These are phyloP conservation scores for Euphysa ruthae DNA, from an alignment of 30 jellyfish, hydroid and myxozoan genomes.

Conservation along the genomic window DNA sequence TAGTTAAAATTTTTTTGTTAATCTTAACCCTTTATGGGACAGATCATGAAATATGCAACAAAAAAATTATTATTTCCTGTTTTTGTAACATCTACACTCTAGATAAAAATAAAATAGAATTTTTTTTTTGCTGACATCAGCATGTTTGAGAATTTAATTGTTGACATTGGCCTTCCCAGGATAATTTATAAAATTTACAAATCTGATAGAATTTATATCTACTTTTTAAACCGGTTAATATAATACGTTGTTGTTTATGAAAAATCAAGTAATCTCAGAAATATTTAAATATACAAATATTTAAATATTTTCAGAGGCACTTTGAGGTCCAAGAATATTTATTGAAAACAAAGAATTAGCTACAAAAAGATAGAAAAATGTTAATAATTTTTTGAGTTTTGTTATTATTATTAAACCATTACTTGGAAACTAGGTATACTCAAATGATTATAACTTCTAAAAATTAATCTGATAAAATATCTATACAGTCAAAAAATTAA, in stretches of 20 bases:
- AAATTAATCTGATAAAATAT: too few species aligned
- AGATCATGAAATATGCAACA: not conserved
- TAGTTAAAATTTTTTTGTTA: too few species aligned
- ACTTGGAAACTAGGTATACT: too few species aligned
- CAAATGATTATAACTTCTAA: too few species aligned
- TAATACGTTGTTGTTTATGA: too few species aligned
- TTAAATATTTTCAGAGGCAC: not conserved
- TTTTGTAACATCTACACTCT: not conserved
- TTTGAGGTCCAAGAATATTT: not conserved
- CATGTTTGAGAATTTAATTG: not conserved
- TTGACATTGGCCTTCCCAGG: conserved; percentile 7
- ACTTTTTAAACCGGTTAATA: too few species aligned
- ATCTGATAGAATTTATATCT: too few species aligned
- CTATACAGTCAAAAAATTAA: not conserved
- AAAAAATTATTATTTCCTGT: not conserved
- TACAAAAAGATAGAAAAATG: not conserved
- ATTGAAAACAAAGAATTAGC: too few species aligned
- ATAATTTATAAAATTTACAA: not conserved
- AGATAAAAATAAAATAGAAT: not conserved
- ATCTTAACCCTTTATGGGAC: conserved; percentile 6
- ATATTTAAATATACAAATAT: not conserved
- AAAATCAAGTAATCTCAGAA: not conserved
- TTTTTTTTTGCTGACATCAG: conserved; percentile 6
- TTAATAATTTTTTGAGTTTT: too few species aligned
- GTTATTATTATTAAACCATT: too few species aligned